Evolutionary conservation across 2,113 vertebrate species (phyloP).

Genomic region (Seriola aureovittata): DNA sequence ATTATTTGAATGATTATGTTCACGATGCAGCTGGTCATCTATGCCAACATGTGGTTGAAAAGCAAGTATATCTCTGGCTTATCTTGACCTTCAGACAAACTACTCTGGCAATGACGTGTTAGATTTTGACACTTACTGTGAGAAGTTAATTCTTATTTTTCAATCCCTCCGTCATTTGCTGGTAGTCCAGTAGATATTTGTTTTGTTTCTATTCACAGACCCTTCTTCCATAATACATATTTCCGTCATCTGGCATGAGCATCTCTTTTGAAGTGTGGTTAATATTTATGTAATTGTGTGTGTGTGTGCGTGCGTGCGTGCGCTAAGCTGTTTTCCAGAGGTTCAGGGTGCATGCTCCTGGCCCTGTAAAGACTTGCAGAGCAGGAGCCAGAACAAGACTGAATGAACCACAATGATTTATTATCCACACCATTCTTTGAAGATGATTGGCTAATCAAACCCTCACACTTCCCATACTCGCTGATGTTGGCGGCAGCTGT

Average conservation of each 20-base stretch:
- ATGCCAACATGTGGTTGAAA: too few species aligned
- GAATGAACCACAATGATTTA: not conserved
- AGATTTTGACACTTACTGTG: not conserved
- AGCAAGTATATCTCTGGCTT: too few species aligned
- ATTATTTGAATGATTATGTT: too few species aligned
- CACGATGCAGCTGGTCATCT: too few species aligned
- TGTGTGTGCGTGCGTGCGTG: not conserved
- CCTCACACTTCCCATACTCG: not conserved
- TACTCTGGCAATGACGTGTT: not conserved
- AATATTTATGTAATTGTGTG: not conserved
- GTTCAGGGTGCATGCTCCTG: conserved; percentile 4
- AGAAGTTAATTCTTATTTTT: not conserved
- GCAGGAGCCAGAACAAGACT: not conserved
- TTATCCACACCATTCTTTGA: conserved; percentile 35
- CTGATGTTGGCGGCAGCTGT: conserved; percentile 17
- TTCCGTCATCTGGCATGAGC: not conserved
- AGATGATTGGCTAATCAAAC: conserved; percentile 34
- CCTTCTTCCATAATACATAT: not conserved
- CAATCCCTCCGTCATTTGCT: not conserved
- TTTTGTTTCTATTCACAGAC: not conserved
- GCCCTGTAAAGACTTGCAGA: conserved; percentile 3
- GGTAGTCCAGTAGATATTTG: not conserved
- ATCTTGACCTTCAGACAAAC: not conserved
- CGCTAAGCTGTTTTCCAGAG: not conserved
- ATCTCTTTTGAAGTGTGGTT: not conserved